These are phyloP conservation scores for Caenorhabditis uteleia DNA, from an alignment of 2,888 invertebrate species.

Conservation along the genomic window DNA sequence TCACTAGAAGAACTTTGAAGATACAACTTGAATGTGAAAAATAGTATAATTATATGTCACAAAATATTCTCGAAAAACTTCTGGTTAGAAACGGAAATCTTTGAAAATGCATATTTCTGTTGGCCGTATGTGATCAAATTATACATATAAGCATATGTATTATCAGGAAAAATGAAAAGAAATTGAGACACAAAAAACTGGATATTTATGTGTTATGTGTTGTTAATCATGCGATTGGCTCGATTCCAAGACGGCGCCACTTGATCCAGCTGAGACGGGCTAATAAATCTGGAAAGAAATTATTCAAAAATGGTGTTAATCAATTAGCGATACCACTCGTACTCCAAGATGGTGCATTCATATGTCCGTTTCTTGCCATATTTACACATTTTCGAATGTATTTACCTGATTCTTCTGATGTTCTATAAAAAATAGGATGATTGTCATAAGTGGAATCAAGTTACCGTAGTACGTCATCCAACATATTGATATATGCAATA, in stretches of 20 bases:
- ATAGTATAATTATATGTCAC: too few species aligned
- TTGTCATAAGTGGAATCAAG: constrained; percentile 1
- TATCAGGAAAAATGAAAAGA: not conserved
- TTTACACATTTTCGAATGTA: constrained; percentile 56
- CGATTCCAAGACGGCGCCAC: constrained; percentile 94
- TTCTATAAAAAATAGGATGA: constrained; percentile 23
- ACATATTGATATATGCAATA: constrained; percentile 93
- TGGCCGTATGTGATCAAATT: too few species aligned
- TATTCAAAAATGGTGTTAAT: not conserved
- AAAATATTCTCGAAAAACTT: too few species aligned
- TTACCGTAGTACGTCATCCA: constrained; percentile 72
- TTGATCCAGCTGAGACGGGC: constrained; percentile 97
- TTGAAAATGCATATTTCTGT: too few species aligned
- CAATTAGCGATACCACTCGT: constrained; percentile 65
- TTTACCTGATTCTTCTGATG: constrained; percentile 47
- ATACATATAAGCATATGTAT: not conserved
- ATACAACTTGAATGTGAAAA: too few species aligned
- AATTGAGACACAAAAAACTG: not conserved
- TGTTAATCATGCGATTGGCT: constrained; percentile 45
- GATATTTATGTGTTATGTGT: too few species aligned
- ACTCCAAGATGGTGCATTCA: constrained; percentile 63
- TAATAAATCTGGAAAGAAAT: constrained; percentile 82
- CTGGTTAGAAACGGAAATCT: not conserved
- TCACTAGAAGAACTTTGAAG: too few species aligned
- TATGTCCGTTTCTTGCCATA: constrained; percentile 48